These are phyloP conservation scores for Ibycter americanus DNA, from an alignment of 2,797 vertebrate species.

Conservation along the genomic window DNA sequence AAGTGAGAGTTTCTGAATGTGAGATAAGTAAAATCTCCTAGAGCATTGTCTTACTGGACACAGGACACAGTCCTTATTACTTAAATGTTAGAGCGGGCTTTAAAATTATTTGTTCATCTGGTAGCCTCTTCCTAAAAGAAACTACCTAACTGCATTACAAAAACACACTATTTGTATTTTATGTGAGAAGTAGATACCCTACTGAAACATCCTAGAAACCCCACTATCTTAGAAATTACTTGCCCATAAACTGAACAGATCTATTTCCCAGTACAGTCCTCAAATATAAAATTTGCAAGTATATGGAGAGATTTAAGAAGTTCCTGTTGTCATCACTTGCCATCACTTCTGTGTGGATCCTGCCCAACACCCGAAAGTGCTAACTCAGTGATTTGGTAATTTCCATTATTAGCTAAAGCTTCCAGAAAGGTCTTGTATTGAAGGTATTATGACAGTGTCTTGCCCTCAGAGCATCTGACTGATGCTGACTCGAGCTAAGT, in stretches of 20 bases:
- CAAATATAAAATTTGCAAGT: background rate
- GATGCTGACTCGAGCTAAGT: rapidly evolving
- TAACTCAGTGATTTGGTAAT: background rate
- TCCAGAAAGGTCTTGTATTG: background rate
- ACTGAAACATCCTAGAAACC: background rate
- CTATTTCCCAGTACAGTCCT: background rate
- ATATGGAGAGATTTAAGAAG: background rate
- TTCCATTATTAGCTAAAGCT: background rate
- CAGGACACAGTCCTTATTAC: background rate
- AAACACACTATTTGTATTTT: background rate
- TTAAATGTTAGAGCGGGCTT: background rate
- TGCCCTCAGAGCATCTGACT: background rate
- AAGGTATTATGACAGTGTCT: background rate
- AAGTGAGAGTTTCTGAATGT: background rate
- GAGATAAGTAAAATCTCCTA: background rate
- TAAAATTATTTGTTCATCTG: background rate
- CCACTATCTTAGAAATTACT: background rate
- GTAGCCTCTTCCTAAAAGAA: background rate
- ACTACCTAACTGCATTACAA: background rate
- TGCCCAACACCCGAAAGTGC: background rate
- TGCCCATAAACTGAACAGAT: background rate
- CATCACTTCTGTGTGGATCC: background rate
- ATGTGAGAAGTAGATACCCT: background rate
- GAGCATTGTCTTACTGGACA: background rate
- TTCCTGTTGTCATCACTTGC: background rate